Evolutionary conservation across 2,888 invertebrate species (phyloP).

Genomic region (Odontomyia ornata): DNA sequence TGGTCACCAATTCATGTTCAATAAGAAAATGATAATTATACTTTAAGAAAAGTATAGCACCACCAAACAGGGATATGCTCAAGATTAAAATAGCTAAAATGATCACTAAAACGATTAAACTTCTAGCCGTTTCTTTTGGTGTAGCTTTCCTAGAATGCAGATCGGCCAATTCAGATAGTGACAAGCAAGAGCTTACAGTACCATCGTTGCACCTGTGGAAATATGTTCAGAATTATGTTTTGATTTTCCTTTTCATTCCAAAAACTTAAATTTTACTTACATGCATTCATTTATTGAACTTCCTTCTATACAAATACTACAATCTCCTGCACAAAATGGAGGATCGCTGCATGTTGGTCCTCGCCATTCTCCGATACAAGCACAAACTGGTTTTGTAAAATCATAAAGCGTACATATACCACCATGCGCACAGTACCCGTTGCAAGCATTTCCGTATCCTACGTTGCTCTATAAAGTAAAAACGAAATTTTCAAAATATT

Average conservation of each 20-base stretch:
- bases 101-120: conserved; percentile 59
- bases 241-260: not conserved
- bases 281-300: conserved; percentile 63
- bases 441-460: conserved; percentile 72
- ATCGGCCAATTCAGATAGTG: conserved; percentile 61
- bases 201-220: conserved; percentile 58
- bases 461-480: conserved; percentile 63
- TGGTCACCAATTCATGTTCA: not conserved
- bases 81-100: conserved; percentile 58
- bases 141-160: conserved; percentile 49
- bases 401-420: conserved; percentile 70
- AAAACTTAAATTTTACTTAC: conserved; percentile 54
- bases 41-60: conserved; percentile 63
- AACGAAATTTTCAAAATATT: conserved; percentile 41
- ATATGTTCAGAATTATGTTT: conserved; percentile 6
- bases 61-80: conserved; percentile 58
- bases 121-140: conserved; percentile 54
- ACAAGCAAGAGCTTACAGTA: conserved; percentile 58
- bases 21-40: conserved; percentile 55
- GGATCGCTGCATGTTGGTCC: conserved; percentile 68
- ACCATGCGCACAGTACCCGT: conserved; percentile 67
- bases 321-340: conserved; percentile 59
- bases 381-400: conserved; percentile 66
- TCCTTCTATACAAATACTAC: conserved; percentile 60
- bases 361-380: conserved; percentile 68